These are phyloP conservation scores for Halocaridina rubra DNA, from an alignment of 2,888 invertebrate genomes.

Conservation along the genomic window DNA sequence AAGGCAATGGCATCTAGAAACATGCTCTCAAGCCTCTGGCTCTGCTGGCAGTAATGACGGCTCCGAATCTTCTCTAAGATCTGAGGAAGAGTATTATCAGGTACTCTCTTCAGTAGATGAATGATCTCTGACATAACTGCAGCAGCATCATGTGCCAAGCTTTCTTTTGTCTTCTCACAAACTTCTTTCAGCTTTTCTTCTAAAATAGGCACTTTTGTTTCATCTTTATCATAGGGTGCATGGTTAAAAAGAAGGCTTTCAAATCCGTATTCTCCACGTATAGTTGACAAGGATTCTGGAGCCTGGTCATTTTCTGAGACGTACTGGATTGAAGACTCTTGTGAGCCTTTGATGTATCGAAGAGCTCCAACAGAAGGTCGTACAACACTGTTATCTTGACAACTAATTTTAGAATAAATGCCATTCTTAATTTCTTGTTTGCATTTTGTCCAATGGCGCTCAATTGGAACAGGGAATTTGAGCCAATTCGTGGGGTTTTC, in stretches of 20 bases:
- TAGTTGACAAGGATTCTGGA: background rate
- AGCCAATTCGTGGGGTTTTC: conserved; percentile 24
- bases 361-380: conserved; percentile 27
- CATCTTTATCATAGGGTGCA: conserved; percentile 6
- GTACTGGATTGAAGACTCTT: conserved; percentile 29
- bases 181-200: conserved; percentile 13
- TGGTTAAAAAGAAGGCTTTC: conserved; percentile 17
- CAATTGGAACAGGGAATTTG: conserved; percentile 33
- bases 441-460: conserved; percentile 27
- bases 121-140: conserved; percentile 2
- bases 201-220: background rate
- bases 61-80: conserved; percentile 10
- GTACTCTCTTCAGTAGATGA: conserved; percentile 12
- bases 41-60: background rate
- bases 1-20: conserved; percentile 40
- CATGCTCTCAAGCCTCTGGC: conserved; percentile 1
- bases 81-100: background rate
- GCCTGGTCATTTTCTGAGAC: background rate
- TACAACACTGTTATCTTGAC: conserved; percentile 27
- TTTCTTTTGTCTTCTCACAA: conserved; percentile 18
- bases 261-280: background rate
- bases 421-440: conserved; percentile 35
- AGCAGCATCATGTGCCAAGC: conserved; percentile 7
- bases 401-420: conserved; percentile 27
- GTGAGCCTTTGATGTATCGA: conserved; percentile 22